phyloP scores from a whole-genome alignment of 2,888 invertebrate genomes.

The Eristalis arbustorum region DNA sequence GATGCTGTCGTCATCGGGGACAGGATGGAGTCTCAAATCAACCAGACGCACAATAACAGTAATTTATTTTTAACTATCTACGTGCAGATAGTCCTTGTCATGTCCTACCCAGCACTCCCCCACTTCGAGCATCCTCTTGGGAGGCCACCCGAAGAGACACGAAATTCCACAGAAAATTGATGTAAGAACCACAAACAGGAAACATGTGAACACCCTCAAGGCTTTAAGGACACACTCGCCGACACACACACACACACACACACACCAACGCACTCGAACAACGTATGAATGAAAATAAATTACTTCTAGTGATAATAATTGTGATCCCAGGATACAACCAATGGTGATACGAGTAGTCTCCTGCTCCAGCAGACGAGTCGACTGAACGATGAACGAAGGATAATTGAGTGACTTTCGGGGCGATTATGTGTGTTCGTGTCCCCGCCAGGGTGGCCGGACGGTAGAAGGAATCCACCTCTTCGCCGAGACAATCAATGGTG shows the following conservation, averaged over 20 bases:
- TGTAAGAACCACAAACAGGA: constrained; percentile 13
- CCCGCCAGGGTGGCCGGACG: no score
- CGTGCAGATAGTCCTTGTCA: neutral
- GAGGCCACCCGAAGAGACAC: neutral
- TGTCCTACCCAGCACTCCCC: neutral
- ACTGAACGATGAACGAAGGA: neutral
- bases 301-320: constrained; percentile 29
- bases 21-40: neutral
- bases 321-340: constrained; percentile 8
- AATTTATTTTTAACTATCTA: constrained; percentile 8
- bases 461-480: neutral
- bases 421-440: neutral
- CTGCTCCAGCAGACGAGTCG: neutral
- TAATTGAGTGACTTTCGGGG: constrained; percentile 16
- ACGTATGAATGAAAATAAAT: constrained; percentile 18
- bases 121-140: neutral
- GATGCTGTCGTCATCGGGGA: neutral
- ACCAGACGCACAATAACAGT: neutral
- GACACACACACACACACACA: neutral
- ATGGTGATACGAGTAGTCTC: neutral
- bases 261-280: neutral
- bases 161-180: neutral
- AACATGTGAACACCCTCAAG: constrained; percentile 16
- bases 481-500: constrained; percentile 13
- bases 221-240: constrained; percentile 4